Evolutionary conservation across 2,797 vertebrate species (phyloP).

Genomic region (Bovichtus diacanthus): DNA sequence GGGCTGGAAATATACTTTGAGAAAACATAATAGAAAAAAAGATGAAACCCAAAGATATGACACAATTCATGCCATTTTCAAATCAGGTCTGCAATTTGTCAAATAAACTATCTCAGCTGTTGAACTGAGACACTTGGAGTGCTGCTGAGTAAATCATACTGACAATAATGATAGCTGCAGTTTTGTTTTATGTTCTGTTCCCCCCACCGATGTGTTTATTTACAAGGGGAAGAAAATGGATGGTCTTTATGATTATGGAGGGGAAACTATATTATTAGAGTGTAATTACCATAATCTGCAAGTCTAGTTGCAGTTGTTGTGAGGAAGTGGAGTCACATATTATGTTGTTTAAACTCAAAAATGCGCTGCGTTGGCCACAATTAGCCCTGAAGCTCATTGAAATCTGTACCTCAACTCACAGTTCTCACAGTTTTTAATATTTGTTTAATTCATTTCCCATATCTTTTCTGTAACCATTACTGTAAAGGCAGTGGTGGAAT

Average conservation of each 20-base stretch:
- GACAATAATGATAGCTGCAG: constrained; percentile 42
- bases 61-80: constrained; percentile 23
- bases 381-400: not conserved
- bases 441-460: not conserved
- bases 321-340: constrained; percentile 7
- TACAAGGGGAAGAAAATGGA: constrained; percentile 16
- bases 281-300: constrained; percentile 38
- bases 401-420: not conserved
- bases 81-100: constrained; percentile 44
- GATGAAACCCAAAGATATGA: constrained; percentile 47
- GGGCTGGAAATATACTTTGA: constrained; percentile 40
- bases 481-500: too few relatives aligned
- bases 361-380: not conserved
- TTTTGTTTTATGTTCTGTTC: constrained; percentile 46
- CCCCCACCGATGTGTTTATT: constrained; percentile 35
- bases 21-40: constrained; percentile 45
- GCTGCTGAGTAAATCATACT: constrained; percentile 44
- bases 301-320: constrained; percentile 24
- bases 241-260: constrained; percentile 19
- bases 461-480: not conserved
- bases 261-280: constrained; percentile 26
- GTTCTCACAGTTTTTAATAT: not conserved
- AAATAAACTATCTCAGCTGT: constrained; percentile 37
- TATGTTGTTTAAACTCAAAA: not conserved
- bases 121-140: constrained; percentile 31